Conservation (phyloP, 1,140 invertebrate species). For the Heliconius melpomene region DNA sequence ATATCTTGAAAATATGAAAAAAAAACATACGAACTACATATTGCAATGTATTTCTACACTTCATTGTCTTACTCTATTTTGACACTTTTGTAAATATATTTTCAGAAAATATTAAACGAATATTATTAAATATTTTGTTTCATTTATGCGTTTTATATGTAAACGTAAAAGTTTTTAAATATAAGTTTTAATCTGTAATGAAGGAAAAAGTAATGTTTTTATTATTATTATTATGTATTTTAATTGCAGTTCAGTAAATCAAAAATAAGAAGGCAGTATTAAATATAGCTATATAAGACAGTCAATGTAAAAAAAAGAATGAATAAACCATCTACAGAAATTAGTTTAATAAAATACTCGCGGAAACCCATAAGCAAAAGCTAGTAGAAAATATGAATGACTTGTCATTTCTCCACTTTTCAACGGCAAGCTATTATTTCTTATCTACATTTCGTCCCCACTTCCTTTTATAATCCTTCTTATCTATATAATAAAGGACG, state of each 20-base stretch:
- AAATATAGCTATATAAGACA: background rate
- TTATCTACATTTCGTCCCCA: constrained; percentile 69
- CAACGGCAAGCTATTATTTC: constrained; percentile 67
- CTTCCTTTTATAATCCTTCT: constrained; percentile 74
- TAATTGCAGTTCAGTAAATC: too few relatives aligned
- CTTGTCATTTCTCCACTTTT: constrained; percentile 58
- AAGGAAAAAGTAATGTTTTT: too few relatives aligned
- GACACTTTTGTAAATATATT: constrained; percentile 46
- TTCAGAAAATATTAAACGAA: constrained; percentile 37
- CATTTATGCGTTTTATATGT: background rate
- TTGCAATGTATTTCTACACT: constrained; percentile 14
- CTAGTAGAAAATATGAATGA: constrained; percentile 42
- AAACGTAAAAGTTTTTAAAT: background rate
- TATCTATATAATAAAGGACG: constrained; percentile 73
- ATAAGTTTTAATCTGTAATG: too few relatives aligned
- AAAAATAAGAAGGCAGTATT: too few relatives aligned
- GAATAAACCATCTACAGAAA: background rate
- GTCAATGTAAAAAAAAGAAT: background rate
- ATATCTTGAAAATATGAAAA: constrained; percentile 24
- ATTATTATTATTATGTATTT: too few relatives aligned
- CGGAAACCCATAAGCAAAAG: background rate
- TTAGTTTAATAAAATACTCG: background rate
- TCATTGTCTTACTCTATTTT: constrained; percentile 33
- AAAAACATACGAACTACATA: background rate
- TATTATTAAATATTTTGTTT: constrained; percentile 22